Evolutionary conservation across 2,888 invertebrate genomes (phyloP).

Genomic region (Sisyra nigra): DNA sequence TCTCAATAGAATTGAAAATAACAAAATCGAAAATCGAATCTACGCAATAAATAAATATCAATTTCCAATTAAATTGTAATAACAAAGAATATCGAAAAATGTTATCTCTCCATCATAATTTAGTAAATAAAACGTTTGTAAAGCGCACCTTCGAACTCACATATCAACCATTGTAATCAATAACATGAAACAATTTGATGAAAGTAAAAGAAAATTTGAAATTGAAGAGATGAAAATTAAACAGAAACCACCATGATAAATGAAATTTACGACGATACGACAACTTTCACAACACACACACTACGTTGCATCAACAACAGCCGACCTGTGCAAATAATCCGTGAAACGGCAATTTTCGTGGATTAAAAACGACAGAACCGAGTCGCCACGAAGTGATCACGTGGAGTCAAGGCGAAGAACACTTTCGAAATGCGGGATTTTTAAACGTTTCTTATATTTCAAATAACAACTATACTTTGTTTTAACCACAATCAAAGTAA

Average conservation of each 20-base stretch:
- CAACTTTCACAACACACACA: slow-evolving; percentile 20
- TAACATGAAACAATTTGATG: too few relatives aligned
- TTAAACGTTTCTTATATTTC: slow-evolving; percentile 1
- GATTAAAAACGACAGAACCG: background rate
- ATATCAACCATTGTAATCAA: background rate
- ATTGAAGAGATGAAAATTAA: background rate
- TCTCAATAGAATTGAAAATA: too few relatives aligned
- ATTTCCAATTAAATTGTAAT: too few relatives aligned
- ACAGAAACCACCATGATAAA: background rate
- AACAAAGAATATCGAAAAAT: too few relatives aligned
- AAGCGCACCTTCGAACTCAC: slow-evolving; percentile 4
- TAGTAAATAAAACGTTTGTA: too few relatives aligned
- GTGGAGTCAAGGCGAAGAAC: slow-evolving; percentile 3
- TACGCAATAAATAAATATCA: too few relatives aligned
- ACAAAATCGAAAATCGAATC: too few relatives aligned
- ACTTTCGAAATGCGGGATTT: slow-evolving; percentile 5
- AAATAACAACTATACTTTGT: background rate
- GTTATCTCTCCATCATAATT: too few relatives aligned
- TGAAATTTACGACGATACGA: slow-evolving; percentile 10
- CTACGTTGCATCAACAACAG: slow-evolving; percentile 18
- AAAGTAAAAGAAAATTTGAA: too few relatives aligned
- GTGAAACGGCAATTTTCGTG: slow-evolving; percentile 9
- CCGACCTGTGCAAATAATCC: slow-evolving; percentile 9
- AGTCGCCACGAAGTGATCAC: slow-evolving; percentile 2
- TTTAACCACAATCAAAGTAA: background rate